phyloP scores from a whole-genome alignment of 2,797 vertebrate genomes.

The Sebastes matsubarae region DNA sequence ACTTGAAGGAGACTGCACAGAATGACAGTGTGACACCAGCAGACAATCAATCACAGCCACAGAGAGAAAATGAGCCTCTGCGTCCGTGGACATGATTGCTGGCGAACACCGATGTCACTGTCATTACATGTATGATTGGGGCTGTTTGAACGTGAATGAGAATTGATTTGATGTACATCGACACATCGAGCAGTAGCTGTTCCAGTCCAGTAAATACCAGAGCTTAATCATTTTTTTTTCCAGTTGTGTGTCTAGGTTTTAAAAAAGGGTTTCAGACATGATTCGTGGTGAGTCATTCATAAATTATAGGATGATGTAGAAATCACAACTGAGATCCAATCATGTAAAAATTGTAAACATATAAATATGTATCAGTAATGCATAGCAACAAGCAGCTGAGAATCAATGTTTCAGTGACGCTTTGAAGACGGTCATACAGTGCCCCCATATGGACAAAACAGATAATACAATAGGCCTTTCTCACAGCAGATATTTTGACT shows the following conservation, averaged over 20 bases:
- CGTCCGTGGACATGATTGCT: not conserved
- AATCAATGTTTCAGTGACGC: not conserved
- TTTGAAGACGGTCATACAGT: not conserved
- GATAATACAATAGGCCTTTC: not conserved
- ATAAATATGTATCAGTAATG: not conserved
- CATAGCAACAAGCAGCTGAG: not conserved
- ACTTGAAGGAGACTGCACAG: not conserved
- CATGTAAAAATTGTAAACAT: not conserved
- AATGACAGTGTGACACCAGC: not conserved
- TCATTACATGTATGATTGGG: not conserved
- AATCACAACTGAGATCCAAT: not conserved
- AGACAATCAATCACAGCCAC: not conserved
- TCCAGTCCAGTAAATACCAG: not conserved
- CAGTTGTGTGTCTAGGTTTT: not conserved
- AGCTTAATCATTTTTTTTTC: not conserved
- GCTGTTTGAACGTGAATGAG: not conserved
- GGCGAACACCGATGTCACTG: not conserved
- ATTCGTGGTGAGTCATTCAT: not conserved
- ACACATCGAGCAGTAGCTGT: not conserved
- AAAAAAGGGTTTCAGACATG: not conserved
- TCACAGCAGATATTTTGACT: not conserved
- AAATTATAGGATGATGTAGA: not conserved
- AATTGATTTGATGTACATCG: not conserved
- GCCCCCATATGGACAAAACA: conserved; percentile 40
- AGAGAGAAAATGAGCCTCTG: not conserved